These are phyloP conservation scores for Ibycter americanus DNA, from an alignment of 2,797 vertebrate species.

Conservation along the genomic window DNA sequence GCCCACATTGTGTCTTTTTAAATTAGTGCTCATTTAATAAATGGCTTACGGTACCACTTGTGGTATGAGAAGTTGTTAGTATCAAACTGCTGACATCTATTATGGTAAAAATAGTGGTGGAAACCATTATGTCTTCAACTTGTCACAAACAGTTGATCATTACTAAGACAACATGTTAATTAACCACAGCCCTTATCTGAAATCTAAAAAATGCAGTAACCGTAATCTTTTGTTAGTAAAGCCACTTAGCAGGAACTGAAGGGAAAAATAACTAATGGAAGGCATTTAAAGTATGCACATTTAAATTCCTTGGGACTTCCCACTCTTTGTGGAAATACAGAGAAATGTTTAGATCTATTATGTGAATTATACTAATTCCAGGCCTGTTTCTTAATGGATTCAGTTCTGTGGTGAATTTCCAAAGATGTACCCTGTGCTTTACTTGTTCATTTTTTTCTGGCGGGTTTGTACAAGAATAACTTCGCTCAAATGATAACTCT, in stretches of 20 bases:
- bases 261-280: neutral
- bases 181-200: neutral
- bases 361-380: neutral
- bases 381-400: neutral
- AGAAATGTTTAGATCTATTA: neutral
- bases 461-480: neutral
- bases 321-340: neutral
- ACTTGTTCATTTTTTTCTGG: neutral
- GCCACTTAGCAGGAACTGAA: neutral
- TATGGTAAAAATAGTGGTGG: neutral
- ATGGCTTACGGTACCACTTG: neutral
- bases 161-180: neutral
- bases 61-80: neutral
- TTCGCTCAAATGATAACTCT: neutral
- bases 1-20: neutral
- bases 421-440: neutral
- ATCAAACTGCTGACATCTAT: neutral
- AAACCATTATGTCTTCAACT: neutral
- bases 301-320: neutral
- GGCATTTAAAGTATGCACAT: neutral
- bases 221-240: neutral
- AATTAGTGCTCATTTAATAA: neutral
- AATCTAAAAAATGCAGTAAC: neutral
- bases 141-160: neutral
- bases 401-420: neutral